A percentile compares a stretch with the other conserved stretches of the same genome.
phyloP scores from a whole-genome alignment of 2,113 vertebrate species.

The Orycteropus afer region DNA sequence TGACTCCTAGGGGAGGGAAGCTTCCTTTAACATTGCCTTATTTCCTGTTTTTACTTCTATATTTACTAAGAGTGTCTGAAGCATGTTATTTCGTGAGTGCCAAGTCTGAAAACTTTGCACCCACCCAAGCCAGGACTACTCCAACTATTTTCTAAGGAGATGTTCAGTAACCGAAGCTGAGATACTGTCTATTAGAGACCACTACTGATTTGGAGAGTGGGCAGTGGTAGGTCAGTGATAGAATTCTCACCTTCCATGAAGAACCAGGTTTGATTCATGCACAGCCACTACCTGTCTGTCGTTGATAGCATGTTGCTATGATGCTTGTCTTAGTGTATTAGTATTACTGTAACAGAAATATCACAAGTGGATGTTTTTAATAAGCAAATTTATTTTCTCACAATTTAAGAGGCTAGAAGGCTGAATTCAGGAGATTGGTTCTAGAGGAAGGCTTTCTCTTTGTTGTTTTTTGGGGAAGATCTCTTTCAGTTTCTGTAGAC shows the following conservation, averaged over 20 bases:
- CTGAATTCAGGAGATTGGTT: background rate
- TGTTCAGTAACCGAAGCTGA: background rate
- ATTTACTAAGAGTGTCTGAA: conserved; percentile 56
- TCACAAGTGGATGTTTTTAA: no score
- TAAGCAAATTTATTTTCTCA: no score
- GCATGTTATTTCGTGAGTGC: conserved; percentile 52
- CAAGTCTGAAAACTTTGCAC: conserved; percentile 11
- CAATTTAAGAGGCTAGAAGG: background rate
- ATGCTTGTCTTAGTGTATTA: background rate
- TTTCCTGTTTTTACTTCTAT: conserved; percentile 70
- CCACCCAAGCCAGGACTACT: background rate
- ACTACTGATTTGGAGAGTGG: background rate
- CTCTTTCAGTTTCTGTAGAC: background rate
- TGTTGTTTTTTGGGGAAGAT: background rate
- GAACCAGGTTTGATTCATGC: background rate
- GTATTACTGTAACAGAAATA: background rate
- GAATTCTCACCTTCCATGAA: background rate
- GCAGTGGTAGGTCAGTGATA: background rate
- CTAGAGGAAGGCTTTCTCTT: background rate
- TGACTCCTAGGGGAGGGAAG: background rate
- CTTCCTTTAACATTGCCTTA: conserved; percentile 47
- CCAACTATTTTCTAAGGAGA: background rate
- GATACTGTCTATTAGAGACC: background rate
- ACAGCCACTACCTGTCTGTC: background rate
- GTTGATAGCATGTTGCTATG: background rate